Percentiles rank a stretch among this genome's conserved stretches.
phyloP scores from a whole-genome alignment of 2,888 invertebrate genomes.

The Drosophila pseudotakahashii region DNA sequence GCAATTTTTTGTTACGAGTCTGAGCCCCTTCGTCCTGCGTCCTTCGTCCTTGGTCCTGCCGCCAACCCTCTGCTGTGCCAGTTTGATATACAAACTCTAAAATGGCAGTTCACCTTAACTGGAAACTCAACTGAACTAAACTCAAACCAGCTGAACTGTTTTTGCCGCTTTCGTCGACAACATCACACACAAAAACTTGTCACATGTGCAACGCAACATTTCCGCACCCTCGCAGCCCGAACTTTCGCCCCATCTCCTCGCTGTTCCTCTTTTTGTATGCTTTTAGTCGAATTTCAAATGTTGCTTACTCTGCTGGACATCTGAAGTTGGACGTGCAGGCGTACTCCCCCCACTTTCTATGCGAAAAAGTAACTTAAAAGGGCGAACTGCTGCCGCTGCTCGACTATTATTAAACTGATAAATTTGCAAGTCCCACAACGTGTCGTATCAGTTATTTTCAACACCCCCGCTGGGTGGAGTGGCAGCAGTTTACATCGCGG shows the following conservation, averaged over 20 bases:
- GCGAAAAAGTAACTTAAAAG: constrained; percentile 13
- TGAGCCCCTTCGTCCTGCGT: constrained; percentile 2
- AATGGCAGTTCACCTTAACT: constrained; percentile 77
- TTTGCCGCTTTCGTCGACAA: constrained; percentile 55
- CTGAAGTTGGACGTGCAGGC: constrained; percentile 57
- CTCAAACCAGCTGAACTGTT: constrained; percentile 55
- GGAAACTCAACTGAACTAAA: constrained; percentile 58
- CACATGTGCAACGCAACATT: constrained; percentile 77
- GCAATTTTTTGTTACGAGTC: constrained; percentile 24
- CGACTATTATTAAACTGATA: constrained; percentile 67
- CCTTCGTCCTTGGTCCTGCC: not conserved
- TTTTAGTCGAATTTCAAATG: constrained; percentile 77
- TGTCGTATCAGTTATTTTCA: constrained; percentile 51
- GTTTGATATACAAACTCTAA: constrained; percentile 75
- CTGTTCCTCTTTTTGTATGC: constrained; percentile 46
- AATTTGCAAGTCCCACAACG: constrained; percentile 58
- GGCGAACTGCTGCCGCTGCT: constrained; percentile 29
- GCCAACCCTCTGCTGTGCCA: constrained; percentile 29
- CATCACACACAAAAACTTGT: constrained; percentile 65
- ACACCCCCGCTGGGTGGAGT: constrained; percentile 14
- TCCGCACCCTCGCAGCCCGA: constrained; percentile 52
- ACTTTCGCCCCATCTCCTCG: constrained; percentile 22
- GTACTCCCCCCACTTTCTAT: constrained; percentile 7
- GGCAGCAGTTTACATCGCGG: constrained; percentile 45
- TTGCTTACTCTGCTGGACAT: constrained; percentile 75